Percentiles rank a stretch among this genome's conserved stretches.
phyloP scores from a whole-genome alignment of 2,888 invertebrate genomes.

The Ormyrus thymus region DNA sequence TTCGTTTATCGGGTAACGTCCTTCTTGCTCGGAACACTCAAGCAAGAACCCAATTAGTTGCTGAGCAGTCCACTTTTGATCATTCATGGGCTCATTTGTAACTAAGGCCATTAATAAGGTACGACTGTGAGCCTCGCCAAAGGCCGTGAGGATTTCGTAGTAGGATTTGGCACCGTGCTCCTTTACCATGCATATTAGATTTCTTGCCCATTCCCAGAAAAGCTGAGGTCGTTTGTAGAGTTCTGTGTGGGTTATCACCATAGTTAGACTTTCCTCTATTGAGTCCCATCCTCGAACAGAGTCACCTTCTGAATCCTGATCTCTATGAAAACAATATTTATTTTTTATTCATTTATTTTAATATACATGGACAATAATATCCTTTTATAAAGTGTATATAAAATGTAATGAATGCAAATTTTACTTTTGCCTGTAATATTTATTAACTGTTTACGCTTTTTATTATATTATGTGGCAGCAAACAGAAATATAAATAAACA shows the following conservation, averaged over 20 bases:
- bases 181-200: constrained; percentile 64
- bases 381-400: too few species aligned
- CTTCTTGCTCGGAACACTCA: constrained; percentile 87
- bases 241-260: constrained; percentile 64
- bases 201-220: constrained; percentile 70
- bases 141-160: constrained; percentile 68
- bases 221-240: constrained; percentile 63
- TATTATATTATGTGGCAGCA: background rate
- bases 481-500: constrained; percentile 2
- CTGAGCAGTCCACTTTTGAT: constrained; percentile 77
- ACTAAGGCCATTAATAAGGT: constrained; percentile 77
- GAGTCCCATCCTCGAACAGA: constrained; percentile 64
- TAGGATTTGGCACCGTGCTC: constrained; percentile 66
- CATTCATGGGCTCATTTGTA: constrained; percentile 69
- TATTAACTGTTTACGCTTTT: too few species aligned
- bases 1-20: constrained; percentile 92
- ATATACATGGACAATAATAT: too few species aligned
- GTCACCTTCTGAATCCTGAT: constrained; percentile 60
- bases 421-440: too few species aligned
- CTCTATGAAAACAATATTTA: constrained; percentile 56
- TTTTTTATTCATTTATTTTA: background rate
- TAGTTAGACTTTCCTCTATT: constrained; percentile 68
- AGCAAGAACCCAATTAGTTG: constrained; percentile 84
- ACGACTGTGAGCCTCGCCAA: constrained; percentile 77
- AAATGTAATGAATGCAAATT: too few species aligned